These are phyloP conservation scores for Haemorhous mexicanus DNA, from an alignment of 2,113 vertebrate species.

Conservation along the genomic window DNA sequence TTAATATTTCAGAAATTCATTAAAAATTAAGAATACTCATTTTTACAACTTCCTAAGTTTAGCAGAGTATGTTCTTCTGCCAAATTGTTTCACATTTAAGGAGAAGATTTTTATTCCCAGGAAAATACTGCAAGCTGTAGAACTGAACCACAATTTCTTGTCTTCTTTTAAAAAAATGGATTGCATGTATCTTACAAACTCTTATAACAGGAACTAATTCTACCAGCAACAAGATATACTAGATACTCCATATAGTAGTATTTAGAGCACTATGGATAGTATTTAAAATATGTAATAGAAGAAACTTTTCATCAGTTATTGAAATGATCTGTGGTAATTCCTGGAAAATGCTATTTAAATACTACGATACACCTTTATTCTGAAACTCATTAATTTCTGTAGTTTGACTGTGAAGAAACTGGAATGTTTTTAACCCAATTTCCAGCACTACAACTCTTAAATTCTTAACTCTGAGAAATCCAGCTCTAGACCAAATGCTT, in stretches of 20 bases:
- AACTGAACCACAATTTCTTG: not conserved
- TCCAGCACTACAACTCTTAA: not conserved
- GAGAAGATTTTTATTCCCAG: not conserved
- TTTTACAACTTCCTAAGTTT: conserved; percentile 59
- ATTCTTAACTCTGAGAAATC: not conserved
- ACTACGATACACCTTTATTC: not conserved
- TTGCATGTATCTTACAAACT: not conserved
- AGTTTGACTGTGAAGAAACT: not conserved
- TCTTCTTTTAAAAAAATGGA: not conserved
- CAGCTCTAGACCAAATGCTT: not conserved
- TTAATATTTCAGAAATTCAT: conserved; percentile 71
- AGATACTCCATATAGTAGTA: not conserved
- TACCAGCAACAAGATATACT: not conserved
- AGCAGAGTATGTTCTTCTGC: conserved; percentile 38
- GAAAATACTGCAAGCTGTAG: conserved; percentile 6
- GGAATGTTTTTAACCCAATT: not conserved
- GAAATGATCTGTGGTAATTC: not conserved
- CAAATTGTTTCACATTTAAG: conserved; percentile 52
- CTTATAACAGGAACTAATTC: not conserved
- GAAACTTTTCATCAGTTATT: not conserved
- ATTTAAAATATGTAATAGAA: not conserved
- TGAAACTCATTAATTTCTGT: not conserved
- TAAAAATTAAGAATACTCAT: conserved; percentile 69
- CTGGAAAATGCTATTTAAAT: not conserved
- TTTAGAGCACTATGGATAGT: not conserved